Evolutionary conservation across 1,140 invertebrate genomes (phyloP).

Genomic region (Drosophila takahashii): DNA sequence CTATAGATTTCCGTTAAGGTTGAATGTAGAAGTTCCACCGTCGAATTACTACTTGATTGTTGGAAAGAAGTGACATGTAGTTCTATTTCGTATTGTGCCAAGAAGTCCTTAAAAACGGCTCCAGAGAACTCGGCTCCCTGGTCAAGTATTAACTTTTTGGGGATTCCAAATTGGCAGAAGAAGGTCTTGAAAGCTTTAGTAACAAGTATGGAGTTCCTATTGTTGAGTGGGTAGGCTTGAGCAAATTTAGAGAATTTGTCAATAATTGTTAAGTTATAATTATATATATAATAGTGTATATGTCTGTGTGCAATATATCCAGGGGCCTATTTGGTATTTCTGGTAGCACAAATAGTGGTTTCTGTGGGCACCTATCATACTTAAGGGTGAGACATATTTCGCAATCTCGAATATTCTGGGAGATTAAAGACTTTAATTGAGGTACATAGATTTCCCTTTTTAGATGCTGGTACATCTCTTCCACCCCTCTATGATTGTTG

Average conservation of each 20-base stretch:
- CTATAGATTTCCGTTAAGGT: slow-evolving; percentile 21
- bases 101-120: not conserved
- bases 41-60: slow-evolving; percentile 1
- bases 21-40: slow-evolving; percentile 12
- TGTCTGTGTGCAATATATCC: not conserved
- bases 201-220: not conserved
- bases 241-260: slow-evolving; percentile 1
- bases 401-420: too few relatives aligned
- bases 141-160: slow-evolving; percentile 5
- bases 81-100: not conserved
- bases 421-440: too few relatives aligned
- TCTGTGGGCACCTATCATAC: too few relatives aligned
- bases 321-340: not conserved
- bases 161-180: not conserved
- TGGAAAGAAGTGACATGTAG: not conserved
- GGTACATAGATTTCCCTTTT: too few relatives aligned
- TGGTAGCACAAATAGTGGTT: too few relatives aligned
- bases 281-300: not conserved
- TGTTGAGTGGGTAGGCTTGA: not conserved
- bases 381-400: too few relatives aligned
- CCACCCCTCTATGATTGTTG: too few relatives aligned
- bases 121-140: not conserved
- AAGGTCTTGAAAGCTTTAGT: not conserved
- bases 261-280: slow-evolving; percentile 1
- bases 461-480: too few relatives aligned